Evolutionary conservation across 2,797 vertebrate genomes (phyloP).

Genomic region (Pampus argenteus): DNA sequence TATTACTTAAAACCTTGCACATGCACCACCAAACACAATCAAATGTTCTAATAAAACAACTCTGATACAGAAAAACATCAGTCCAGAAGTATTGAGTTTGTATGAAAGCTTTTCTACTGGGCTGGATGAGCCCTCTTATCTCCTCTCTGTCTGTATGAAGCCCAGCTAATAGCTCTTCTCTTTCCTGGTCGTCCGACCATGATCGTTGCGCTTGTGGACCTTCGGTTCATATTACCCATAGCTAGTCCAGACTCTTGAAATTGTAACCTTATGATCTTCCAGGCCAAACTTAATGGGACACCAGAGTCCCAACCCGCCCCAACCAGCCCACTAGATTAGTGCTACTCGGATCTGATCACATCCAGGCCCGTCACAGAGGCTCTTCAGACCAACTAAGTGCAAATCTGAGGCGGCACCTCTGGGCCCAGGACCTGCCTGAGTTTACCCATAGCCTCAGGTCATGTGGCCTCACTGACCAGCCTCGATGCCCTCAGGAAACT

Average conservation of each 20-base stretch:
- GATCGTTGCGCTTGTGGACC: slow-evolving; percentile 51
- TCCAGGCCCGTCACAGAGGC: slow-evolving; percentile 63
- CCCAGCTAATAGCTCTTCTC: slow-evolving; percentile 60
- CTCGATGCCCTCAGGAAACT: slow-evolving; percentile 60
- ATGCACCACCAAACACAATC: background rate
- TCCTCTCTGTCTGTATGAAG: slow-evolving; percentile 46
- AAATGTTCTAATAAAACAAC: background rate
- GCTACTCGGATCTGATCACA: slow-evolving; percentile 79
- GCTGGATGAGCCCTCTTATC: slow-evolving; percentile 1
- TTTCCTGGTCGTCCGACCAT: slow-evolving; percentile 39
- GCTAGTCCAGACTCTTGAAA: slow-evolving; percentile 78
- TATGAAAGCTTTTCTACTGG: slow-evolving; percentile 17
- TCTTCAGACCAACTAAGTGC: slow-evolving; percentile 71
- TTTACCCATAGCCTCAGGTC: slow-evolving; percentile 80
- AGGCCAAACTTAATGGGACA: slow-evolving; percentile 84
- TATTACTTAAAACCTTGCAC: background rate
- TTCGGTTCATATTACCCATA: slow-evolving; percentile 76
- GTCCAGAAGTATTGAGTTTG: background rate
- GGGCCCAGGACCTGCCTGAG: slow-evolving; percentile 83
- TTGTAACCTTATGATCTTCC: slow-evolving; percentile 86
- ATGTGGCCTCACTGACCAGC: slow-evolving; percentile 64
- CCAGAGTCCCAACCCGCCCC: slow-evolving; percentile 84
- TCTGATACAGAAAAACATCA: background rate
- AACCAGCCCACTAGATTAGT: slow-evolving; percentile 84
- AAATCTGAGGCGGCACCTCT: slow-evolving; percentile 84